Conservation (phyloP, 2,888 invertebrate genomes). For the Cerastoderma edule region DNA sequence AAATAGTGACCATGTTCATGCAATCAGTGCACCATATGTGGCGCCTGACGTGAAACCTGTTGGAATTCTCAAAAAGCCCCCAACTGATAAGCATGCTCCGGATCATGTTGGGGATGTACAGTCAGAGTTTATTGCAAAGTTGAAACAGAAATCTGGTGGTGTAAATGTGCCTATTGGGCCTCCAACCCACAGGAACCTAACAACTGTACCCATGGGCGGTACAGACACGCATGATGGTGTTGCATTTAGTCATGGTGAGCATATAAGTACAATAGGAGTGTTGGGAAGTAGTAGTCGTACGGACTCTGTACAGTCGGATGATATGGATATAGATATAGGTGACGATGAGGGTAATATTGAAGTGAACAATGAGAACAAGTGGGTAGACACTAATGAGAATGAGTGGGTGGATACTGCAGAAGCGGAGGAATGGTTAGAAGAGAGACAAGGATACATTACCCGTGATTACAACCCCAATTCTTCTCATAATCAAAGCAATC, state of each 20-base stretch:
- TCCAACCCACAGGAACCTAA: conserved; percentile 30
- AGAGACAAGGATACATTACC: conserved; percentile 17
- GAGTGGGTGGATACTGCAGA: conserved; percentile 14
- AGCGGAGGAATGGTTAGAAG: conserved; percentile 28
- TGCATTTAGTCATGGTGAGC: conserved; percentile 10
- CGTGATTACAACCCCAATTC: conserved; percentile 5
- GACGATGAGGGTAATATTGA: conserved; percentile 34
- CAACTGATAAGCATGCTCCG: conserved; percentile 17
- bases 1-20: not conserved
- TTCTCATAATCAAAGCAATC: no score
- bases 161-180: conserved; percentile 54
- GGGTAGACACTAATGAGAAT: conserved; percentile 7
- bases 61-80: conserved; percentile 50
- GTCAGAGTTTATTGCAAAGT: conserved; percentile 77
- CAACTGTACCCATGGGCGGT: conserved; percentile 22
- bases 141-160: conserved; percentile 73
- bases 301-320: conserved; percentile 48
- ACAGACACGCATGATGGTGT: not conserved
- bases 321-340: conserved; percentile 56
- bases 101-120: conserved; percentile 63
- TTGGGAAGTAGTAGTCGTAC: conserved; percentile 34
- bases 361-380: not conserved
- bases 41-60: conserved; percentile 12
- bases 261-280: conserved; percentile 52
- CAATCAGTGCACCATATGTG: conserved; percentile 1